Evolutionary conservation across 2,113 vertebrate genomes (phyloP), one percentile per base, ranked within the genome.

Genomic region (Chionis minor): DNA sequence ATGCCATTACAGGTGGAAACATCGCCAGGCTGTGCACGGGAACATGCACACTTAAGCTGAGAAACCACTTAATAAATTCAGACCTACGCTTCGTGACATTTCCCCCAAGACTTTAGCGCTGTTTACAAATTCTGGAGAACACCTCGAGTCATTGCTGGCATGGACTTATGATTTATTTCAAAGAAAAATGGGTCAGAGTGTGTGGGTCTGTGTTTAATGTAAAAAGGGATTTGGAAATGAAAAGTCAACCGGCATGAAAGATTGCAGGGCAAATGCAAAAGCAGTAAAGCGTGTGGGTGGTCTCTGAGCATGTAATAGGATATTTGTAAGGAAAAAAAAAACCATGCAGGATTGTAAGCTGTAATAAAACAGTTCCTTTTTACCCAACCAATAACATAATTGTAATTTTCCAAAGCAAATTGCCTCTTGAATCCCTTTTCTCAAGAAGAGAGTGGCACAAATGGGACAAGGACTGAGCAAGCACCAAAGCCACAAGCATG

Each of bases 201-300:
- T 97, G 98, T 97, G 97, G 98, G 97, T 97, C 97, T 97, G 97
- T 98, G 97, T 93, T 98, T 98, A 98, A 98, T 97, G 95, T 72
- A 94, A 95, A 97, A 97, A 96, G 97, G 97, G 97, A 98, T 98
- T 98, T 98, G 95, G 94, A 98, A 98, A 98, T 96, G 97, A 98
- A 96, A 98, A 98, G 97, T 98, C 98, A 98, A 98, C 96, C 79
- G 97, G 96, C 96, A 96, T 97, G 98, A 98, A 98, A 95, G 97
- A 98, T 97, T 97, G 98, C 97, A 97, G 96, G 97, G 97, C 95
- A 97, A 97, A 94, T 74, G 94, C 55, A 81, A 95, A 85, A 96
- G 97, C 92, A 93, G 97, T 1, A 69, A 93, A 96, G 93, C 62
- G 52, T 94, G 97, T 96, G 98, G 97, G 97, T 98, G 98, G 98